These are phyloP conservation scores for Siphamia tubifer DNA, from an alignment of 2,113 vertebrate genomes.

Conservation along the genomic window DNA sequence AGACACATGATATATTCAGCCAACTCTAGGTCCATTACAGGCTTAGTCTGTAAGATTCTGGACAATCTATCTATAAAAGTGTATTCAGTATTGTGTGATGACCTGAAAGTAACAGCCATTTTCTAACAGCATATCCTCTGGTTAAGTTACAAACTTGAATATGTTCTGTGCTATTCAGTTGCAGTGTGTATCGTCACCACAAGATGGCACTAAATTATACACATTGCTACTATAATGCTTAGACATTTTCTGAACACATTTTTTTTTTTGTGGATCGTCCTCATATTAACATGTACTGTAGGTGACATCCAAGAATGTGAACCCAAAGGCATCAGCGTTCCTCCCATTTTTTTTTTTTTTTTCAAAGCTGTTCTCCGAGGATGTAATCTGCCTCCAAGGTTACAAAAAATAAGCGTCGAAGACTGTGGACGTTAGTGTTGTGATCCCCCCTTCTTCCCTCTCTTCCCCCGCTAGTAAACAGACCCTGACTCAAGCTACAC, in stretches of 20 bases:
- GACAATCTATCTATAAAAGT: too few relatives aligned
- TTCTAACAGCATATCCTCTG: too few relatives aligned
- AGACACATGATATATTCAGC: neutral
- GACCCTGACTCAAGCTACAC: conserved; percentile 54
- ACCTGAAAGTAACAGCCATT: too few relatives aligned
- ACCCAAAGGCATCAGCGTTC: neutral
- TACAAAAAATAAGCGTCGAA: conserved; percentile 38
- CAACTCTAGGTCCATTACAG: neutral
- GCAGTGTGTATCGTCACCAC: too few relatives aligned
- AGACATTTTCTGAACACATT: too few relatives aligned
- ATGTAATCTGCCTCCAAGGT: conserved; percentile 36
- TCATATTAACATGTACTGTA: neutral
- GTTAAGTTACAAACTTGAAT: too few relatives aligned
- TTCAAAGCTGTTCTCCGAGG: neutral
- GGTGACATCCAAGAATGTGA: conserved; percentile 22
- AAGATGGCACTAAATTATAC: too few relatives aligned
- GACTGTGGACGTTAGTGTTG: conserved; percentile 23
- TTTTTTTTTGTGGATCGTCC: neutral
- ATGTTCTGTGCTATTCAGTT: too few relatives aligned
- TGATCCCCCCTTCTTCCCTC: neutral
- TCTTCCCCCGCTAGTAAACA: conserved; percentile 45
- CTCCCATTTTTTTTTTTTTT: conserved; percentile 13
- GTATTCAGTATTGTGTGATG: too few relatives aligned
- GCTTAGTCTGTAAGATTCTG: too few relatives aligned
- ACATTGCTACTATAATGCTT: too few relatives aligned